These are phyloP conservation scores for Tragelaphus scriptus DNA, from an alignment of 2,113 vertebrate species.

Conservation along the genomic window DNA sequence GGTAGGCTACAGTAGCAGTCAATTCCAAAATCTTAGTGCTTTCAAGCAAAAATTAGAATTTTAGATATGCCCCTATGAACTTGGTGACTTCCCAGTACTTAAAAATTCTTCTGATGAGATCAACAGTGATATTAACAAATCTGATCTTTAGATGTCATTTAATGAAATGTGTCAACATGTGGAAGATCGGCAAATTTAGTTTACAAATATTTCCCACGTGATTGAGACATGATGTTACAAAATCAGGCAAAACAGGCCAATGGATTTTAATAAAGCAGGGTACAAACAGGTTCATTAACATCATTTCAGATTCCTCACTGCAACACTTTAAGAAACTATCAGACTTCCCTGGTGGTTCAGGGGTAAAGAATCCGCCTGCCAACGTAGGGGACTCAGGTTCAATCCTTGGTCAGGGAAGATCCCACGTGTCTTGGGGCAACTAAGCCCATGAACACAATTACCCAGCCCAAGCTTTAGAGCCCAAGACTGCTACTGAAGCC, in stretches of 20 bases:
- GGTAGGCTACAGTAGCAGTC: neutral
- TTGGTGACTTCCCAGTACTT: neutral
- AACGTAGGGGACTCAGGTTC: neutral
- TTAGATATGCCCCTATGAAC: neutral
- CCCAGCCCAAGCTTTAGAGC: neutral
- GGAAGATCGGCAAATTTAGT: neutral
- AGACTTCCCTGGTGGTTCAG: neutral
- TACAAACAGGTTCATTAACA: neutral
- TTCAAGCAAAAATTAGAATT: neutral
- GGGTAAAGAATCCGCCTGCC: neutral
- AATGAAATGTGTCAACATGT: neutral
- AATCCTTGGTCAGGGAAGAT: neutral
- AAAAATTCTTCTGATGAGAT: neutral
- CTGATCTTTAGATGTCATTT: neutral
- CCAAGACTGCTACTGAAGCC: neutral
- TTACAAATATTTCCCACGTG: neutral
- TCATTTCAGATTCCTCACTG: neutral
- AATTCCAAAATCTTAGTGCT: neutral
- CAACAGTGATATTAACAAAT: neutral
- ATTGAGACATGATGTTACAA: neutral
- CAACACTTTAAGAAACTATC: neutral
- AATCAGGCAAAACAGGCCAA: neutral
- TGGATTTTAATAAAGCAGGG: neutral
- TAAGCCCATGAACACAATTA: neutral
- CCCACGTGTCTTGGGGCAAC: neutral